Conservation (phyloP, 2,888 invertebrate species). For the Campoplex nolae region DNA sequence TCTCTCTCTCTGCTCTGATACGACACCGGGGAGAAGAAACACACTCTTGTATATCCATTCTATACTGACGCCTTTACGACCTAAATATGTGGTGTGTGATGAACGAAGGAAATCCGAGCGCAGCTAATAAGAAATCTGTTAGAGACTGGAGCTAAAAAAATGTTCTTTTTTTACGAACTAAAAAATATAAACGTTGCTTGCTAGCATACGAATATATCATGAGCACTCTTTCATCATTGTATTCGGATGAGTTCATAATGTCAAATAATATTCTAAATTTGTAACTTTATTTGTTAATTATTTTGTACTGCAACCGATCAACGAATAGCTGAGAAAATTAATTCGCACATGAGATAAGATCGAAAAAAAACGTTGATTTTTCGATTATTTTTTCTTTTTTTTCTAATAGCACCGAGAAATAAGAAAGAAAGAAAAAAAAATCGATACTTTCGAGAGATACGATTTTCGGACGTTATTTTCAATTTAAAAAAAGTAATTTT, state of each 20-base stretch:
- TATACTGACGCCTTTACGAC: neutral
- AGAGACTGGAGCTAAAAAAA: neutral
- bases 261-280: neutral
- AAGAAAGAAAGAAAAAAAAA: neutral
- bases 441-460: neutral
- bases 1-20: conserved; percentile 71
- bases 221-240: neutral
- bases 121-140: conserved; percentile 22
- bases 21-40: conserved; percentile 28
- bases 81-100: conserved; percentile 28
- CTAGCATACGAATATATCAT: neutral
- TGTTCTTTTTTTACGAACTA: neutral
- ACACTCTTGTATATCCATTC: conserved; percentile 10
- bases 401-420: too few species aligned
- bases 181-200: neutral
- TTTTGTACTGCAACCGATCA: too few species aligned
- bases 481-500: conserved; percentile 48
- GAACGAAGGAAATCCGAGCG: conserved; percentile 40
- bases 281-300: too few species aligned
- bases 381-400: too few species aligned
- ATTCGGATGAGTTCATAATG: neutral
- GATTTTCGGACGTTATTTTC: neutral
- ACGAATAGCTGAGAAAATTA: too few species aligned
- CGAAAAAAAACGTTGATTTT: too few species aligned
- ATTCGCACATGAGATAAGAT: too few species aligned